Evolutionary conservation across 2,797 vertebrate genomes (phyloP).

Genomic region (Pampus argenteus): DNA sequence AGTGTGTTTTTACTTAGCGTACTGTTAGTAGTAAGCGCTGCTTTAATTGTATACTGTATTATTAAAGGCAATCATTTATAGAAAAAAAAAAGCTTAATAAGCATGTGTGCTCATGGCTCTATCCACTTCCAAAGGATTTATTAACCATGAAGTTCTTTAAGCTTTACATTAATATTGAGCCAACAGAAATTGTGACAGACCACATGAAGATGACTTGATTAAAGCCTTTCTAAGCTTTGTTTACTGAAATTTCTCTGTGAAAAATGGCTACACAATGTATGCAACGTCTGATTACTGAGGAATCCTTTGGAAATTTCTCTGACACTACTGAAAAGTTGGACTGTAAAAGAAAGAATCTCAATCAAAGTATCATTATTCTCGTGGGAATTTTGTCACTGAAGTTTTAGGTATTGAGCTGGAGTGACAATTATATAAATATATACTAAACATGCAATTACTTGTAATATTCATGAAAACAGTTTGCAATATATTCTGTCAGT

Average conservation of each 20-base stretch:
- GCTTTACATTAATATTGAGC: constrained; percentile 21
- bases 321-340: not conserved
- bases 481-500: not conserved
- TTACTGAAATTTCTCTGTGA: constrained; percentile 1
- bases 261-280: not conserved
- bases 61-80: not conserved
- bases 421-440: not conserved
- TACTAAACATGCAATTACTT: constrained; percentile 18
- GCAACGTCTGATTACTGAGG: constrained; percentile 13
- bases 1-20: not conserved
- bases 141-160: constrained; percentile 11
- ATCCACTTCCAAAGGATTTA: constrained; percentile 8
- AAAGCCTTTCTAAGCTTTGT: constrained; percentile 5
- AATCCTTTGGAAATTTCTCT: not conserved
- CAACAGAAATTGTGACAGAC: constrained; percentile 23
- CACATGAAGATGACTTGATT: constrained; percentile 12
- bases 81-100: constrained; percentile 4
- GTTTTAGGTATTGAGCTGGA: not conserved
- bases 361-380: constrained; percentile 7
- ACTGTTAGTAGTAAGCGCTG: not conserved
- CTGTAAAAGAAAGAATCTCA: constrained; percentile 2
- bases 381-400: constrained; percentile 7
- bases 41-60: not conserved
- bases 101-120: not conserved
- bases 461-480: not conserved